Percentiles rank a stretch among this genome's conserved stretches.
Conservation (phyloP, 2,888 invertebrate species). For the Spodoptera littoralis region DNA sequence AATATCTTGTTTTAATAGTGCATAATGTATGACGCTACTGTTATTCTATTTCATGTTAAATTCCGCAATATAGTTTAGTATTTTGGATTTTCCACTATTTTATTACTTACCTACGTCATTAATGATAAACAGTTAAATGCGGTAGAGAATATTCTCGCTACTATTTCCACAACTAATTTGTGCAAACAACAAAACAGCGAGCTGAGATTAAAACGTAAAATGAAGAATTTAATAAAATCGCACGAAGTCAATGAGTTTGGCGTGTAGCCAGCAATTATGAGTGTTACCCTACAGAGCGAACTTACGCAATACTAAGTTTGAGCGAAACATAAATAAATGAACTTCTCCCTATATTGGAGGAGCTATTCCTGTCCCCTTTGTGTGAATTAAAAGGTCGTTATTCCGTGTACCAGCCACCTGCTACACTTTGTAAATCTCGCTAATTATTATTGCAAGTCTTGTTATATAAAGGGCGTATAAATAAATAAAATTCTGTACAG, state of each 20-base stretch:
- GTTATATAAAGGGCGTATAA: constrained; percentile 21
- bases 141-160: constrained; percentile 2
- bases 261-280: constrained; percentile 50
- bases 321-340: constrained; percentile 47
- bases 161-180: not conserved
- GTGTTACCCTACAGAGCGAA: constrained; percentile 29
- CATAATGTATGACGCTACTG: constrained; percentile 27
- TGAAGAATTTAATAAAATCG: constrained; percentile 31
- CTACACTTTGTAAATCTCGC: constrained; percentile 44
- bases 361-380: constrained; percentile 31
- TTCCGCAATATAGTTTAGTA: constrained; percentile 15
- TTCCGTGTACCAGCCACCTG: constrained; percentile 49
- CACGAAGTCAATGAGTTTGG: constrained; percentile 50
- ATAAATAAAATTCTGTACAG: constrained; percentile 15
- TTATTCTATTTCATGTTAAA: constrained; percentile 22
- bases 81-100: constrained; percentile 5
- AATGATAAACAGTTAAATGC: not conserved
- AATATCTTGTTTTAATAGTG: constrained; percentile 41
- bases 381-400: constrained; percentile 51
- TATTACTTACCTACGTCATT: not conserved
- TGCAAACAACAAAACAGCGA: constrained; percentile 9
- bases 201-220: constrained; percentile 39
- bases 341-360: constrained; percentile 28
- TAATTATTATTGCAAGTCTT: constrained; percentile 45
- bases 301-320: constrained; percentile 42